Evolutionary conservation across 1,140 invertebrate genomes (phyloP).

Genomic region (Ceratitis capitata): DNA sequence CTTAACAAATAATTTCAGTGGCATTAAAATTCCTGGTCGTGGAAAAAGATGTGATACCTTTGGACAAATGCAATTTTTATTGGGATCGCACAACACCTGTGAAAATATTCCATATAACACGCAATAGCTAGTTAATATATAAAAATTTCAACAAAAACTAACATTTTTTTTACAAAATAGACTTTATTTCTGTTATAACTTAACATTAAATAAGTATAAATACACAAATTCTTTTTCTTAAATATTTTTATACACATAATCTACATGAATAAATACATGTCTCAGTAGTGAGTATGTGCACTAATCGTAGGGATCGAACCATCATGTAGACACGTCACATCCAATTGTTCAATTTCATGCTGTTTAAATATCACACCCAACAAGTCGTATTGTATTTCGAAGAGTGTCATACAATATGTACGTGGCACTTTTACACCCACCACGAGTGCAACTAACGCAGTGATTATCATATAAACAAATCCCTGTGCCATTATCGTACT

Average conservation of each 20-base stretch:
- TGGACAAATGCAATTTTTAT: slow-evolving; percentile 39
- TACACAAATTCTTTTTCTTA: background rate
- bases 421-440: slow-evolving; percentile 61
- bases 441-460: slow-evolving; percentile 53
- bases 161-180: background rate
- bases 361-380: slow-evolving; percentile 62
- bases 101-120: slow-evolving; percentile 40
- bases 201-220: background rate
- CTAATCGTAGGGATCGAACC: slow-evolving; percentile 62
- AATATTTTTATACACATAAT: background rate
- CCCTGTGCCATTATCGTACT: slow-evolving; percentile 60
- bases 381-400: slow-evolving; percentile 60
- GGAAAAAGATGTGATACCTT: background rate
- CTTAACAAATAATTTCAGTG: background rate
- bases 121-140: background rate
- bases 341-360: slow-evolving; percentile 62
- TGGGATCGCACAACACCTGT: slow-evolving; percentile 45
- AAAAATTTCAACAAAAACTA: background rate
- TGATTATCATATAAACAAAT: slow-evolving; percentile 60
- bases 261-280: background rate
- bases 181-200: background rate
- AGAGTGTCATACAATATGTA: slow-evolving; percentile 51
- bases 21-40: background rate
- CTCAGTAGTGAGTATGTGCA: slow-evolving; percentile 10
- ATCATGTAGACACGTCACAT: slow-evolving; percentile 59